Conservation (phyloP, 2,888 invertebrate genomes). For the Neocrepidodera transversa region DNA sequence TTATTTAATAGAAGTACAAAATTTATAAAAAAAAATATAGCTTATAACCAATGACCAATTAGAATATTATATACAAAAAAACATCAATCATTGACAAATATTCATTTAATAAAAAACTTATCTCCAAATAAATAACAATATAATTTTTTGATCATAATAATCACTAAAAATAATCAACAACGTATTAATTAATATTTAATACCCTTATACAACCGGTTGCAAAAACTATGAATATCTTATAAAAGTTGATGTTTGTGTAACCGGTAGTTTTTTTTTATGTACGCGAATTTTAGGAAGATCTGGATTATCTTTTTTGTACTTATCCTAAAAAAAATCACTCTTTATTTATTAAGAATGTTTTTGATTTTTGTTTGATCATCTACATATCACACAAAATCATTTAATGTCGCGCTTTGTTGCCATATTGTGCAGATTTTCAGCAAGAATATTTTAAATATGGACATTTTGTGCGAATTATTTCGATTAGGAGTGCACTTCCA, state of each 20-base stretch:
- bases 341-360: not conserved
- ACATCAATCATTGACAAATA: not conserved
- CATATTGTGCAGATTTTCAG: too few species aligned
- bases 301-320: not conserved
- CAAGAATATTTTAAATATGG: not conserved
- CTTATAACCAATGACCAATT: slow-evolving; percentile 13
- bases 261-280: not conserved
- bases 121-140: slow-evolving; percentile 13
- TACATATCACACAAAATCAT: too few species aligned
- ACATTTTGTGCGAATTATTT: not conserved
- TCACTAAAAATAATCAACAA: slow-evolving; percentile 17
- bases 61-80: slow-evolving; percentile 3
- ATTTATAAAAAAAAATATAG: slow-evolving; percentile 7
- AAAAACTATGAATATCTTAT: not conserved
- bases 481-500: not conserved
- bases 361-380: not conserved
- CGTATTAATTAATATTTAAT: slow-evolving; percentile 10
- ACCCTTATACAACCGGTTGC: not conserved
- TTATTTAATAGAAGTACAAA: too few species aligned
- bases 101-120: not conserved
- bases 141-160: slow-evolving; percentile 13
- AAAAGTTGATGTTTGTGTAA: not conserved
- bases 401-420: too few species aligned
- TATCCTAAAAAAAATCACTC: too few species aligned
- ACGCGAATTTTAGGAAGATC: not conserved